Conservation (phyloP, 2,888 invertebrate genomes). For the Mesorhabditis belari region DNA sequence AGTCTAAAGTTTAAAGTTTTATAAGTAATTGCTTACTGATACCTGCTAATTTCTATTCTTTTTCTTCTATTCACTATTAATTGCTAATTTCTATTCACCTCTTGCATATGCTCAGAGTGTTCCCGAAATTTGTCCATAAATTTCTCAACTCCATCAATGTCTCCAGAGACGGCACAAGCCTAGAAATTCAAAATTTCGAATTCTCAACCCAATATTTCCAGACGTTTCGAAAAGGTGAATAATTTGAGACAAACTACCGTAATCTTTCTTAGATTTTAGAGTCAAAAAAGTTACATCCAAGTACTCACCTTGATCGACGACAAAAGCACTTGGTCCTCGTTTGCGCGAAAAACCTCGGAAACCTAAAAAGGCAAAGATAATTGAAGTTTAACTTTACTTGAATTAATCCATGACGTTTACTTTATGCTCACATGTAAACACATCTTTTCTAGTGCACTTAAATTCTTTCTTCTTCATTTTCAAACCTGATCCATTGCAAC, state of each 20-base stretch:
- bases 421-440: too few species aligned
- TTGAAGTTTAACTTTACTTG: too few species aligned
- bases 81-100: slow-evolving; percentile 65
- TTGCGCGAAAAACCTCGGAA: slow-evolving; percentile 56
- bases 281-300: neutral
- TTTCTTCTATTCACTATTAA: too few species aligned
- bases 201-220: neutral
- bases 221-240: too few species aligned
- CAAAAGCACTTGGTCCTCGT: slow-evolving; percentile 58
- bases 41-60: too few species aligned
- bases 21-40: too few species aligned
- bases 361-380: slow-evolving; percentile 22
- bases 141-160: slow-evolving; percentile 83
- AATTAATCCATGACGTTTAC: too few species aligned
- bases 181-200: slow-evolving; percentile 2
- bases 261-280: neutral
- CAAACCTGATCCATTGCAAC: slow-evolving; percentile 58
- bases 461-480: neutral
- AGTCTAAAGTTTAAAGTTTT: neutral
- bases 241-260: too few species aligned
- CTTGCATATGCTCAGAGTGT: slow-evolving; percentile 94
- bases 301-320: slow-evolving; percentile 38
- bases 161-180: slow-evolving; percentile 65
- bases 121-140: slow-evolving; percentile 89
- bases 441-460: neutral